Evolutionary conservation across 2,797 vertebrate genomes (phyloP).

Genomic region (Sebastes iracundus): DNA sequence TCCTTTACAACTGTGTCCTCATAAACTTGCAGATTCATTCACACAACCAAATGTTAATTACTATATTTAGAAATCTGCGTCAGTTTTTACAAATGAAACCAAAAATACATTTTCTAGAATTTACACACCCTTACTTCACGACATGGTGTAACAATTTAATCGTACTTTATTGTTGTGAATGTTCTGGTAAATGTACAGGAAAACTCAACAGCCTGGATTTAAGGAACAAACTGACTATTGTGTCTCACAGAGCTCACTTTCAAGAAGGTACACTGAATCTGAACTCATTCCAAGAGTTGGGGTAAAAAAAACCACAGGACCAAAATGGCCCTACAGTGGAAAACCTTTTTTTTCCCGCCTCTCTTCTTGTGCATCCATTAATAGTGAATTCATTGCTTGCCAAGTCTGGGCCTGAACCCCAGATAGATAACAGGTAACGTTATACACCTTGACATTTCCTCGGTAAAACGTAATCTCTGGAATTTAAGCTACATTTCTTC

Average conservation of each 20-base stretch:
- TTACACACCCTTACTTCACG: not conserved
- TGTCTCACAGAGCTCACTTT: slow-evolving; percentile 57
- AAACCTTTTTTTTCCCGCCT: slow-evolving; percentile 20
- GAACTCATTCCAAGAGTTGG: slow-evolving; percentile 47
- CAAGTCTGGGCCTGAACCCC: slow-evolving; percentile 53
- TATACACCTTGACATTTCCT: slow-evolving; percentile 71
- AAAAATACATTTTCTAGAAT: not conserved
- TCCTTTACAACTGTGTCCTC: not conserved
- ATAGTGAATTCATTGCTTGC: slow-evolving; percentile 69
- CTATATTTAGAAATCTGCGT: not conserved
- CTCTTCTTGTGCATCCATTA: slow-evolving; percentile 62
- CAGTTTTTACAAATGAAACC: not conserved
- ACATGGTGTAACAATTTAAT: not conserved
- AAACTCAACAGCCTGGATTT: not conserved
- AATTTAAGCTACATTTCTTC: slow-evolving; percentile 60
- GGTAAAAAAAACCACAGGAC: slow-evolving; percentile 24
- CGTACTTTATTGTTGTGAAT: slow-evolving; percentile 9
- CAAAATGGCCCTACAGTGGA: slow-evolving; percentile 44
- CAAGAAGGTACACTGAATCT: slow-evolving; percentile 28
- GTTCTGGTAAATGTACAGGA: not conserved
- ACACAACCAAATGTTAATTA: not conserved
- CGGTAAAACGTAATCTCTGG: slow-evolving; percentile 61
- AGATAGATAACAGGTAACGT: slow-evolving; percentile 65
- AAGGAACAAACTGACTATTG: slow-evolving; percentile 58
- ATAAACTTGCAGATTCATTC: slow-evolving; percentile 3